Base-by-base conservation (phyloP, 1,140 invertebrate genomes). In the Zaprionus lachaisei region DNA sequence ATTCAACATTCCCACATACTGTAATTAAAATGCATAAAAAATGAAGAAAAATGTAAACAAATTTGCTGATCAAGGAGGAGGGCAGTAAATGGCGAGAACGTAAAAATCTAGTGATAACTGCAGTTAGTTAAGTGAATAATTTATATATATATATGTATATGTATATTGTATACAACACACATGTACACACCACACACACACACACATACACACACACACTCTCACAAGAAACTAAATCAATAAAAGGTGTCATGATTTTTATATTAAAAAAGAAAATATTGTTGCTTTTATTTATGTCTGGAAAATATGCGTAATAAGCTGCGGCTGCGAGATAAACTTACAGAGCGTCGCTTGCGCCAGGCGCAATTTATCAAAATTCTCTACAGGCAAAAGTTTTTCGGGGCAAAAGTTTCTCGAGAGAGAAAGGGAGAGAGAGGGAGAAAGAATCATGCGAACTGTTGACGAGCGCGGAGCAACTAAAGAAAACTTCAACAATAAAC, bases 401-500 rank as follows among this genome's bases (percentile, higher is more conserved):
- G 41, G 54, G 49, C 38, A 55, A 85, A 75, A 80, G 71, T 57
- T 74, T 83, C 65, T 38, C 17, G 28, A 24, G 17, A 24, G 37
- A n/a, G 41, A 9, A 24, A 24, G 24, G 4, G n/a, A 17, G 15
- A 44, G 44, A 12, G 38, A 37, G 28, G n/a, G 20, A 15, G 38
- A n/a, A 22, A 26, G 60, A 68, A 63, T 56, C 74, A 67, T 74
- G 64, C 70, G 75, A 72, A 83, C 83, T 83, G 78, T 83, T 90
- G 85, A 90, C 76, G 65, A 86, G 71, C 57, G 47, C 17, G 24
- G 44, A 63, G 80, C 72, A 83, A 86, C 83, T 87, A 83, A 83
- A 79, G 81, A 90, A 90, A 89, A 89, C 85, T 89, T 89, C 82
- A 89, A 89, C 85, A 89, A 89, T 89, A 89, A 89, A 89, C 85